A percentile compares a stretch with the other conserved stretches of the same genome.
Conservation (phyloP, 2,888 invertebrate species). For the Pristionchus maxplancki region DNA sequence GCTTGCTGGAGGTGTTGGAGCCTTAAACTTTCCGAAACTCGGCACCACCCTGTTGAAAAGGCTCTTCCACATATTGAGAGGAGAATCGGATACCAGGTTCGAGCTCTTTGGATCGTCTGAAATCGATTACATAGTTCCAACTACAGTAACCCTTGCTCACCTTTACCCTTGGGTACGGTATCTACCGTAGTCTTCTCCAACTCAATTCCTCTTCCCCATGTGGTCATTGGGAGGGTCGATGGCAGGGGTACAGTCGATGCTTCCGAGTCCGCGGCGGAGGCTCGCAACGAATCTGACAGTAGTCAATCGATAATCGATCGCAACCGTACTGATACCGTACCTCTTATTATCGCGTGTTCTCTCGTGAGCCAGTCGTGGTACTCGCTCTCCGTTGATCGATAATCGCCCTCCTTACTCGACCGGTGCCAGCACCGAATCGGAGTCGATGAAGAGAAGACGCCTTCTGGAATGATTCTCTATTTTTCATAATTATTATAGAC, state of each 20-base stretch:
- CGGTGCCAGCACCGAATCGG: background rate
- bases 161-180: background rate
- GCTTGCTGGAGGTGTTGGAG: no score
- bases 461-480: background rate
- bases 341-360: background rate
- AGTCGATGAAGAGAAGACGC: background rate
- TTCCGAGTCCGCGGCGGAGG: background rate
- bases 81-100: no score
- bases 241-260: background rate
- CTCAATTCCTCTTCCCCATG: background rate
- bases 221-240: background rate
- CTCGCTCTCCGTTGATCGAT: constrained; percentile 26
- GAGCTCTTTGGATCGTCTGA: no score
- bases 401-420: background rate
- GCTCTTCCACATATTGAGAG: no score
- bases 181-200: background rate
- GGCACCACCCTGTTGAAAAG: no score
- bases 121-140: no score
- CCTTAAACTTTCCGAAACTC: no score
- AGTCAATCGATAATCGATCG: background rate
- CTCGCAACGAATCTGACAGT: background rate
- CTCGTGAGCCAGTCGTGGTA: constrained; percentile 10
- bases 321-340: background rate
- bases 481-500: no score
- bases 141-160: no score